phyloP scores from a whole-genome alignment of 2,113 vertebrate genomes.

The Isurus oxyrinchus region DNA sequence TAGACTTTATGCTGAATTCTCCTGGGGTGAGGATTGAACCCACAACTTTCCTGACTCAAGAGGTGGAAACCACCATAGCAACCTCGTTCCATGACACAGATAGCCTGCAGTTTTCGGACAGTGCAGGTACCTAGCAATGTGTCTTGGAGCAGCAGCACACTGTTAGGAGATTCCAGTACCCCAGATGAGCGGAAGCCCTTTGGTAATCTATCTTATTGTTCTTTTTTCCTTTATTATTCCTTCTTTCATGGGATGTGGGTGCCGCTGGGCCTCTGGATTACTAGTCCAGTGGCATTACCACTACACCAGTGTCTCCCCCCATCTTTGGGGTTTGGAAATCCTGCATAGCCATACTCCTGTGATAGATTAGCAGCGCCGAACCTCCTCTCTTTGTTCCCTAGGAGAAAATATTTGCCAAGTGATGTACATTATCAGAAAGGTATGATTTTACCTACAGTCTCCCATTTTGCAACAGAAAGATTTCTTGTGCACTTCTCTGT shows the following conservation, averaged over 20 bases:
- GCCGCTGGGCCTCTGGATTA: too few relatives aligned
- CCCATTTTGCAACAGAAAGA: too few relatives aligned
- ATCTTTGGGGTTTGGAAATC: too few relatives aligned
- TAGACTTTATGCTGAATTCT: neutral
- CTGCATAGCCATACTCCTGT: neutral
- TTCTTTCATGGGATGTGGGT: too few relatives aligned
- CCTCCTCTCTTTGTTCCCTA: neutral
- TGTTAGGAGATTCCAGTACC: neutral
- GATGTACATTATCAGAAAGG: too few relatives aligned
- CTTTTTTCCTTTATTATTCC: too few relatives aligned
- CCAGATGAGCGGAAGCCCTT: neutral
- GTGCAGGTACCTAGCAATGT: neutral
- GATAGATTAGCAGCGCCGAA: neutral
- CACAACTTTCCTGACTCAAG: neutral
- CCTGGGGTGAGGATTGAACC: too few relatives aligned
- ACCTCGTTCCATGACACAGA: neutral
- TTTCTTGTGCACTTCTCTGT: too few relatives aligned
- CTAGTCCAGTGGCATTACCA: too few relatives aligned
- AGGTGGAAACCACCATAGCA: neutral
- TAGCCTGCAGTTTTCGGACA: neutral
- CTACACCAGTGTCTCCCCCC: too few relatives aligned
- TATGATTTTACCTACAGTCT: too few relatives aligned
- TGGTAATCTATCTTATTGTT: neutral
- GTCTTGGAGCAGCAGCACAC: neutral
- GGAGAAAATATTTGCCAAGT: neutral